Evolutionary conservation across 2,888 invertebrate species (phyloP).

Genomic region (Meganola albula): DNA sequence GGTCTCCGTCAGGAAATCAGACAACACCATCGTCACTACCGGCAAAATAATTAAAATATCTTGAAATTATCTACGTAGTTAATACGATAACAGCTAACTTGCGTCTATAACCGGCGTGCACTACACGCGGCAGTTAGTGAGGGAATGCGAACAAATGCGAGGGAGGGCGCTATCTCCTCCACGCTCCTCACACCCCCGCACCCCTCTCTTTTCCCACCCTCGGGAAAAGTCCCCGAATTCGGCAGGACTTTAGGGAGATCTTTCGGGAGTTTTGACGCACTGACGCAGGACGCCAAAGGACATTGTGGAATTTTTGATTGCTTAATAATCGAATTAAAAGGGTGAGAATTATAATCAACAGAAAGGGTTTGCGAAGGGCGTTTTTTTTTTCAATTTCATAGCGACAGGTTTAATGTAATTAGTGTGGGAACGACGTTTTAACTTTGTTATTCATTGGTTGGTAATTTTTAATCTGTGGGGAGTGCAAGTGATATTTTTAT

Average conservation of each 20-base stretch:
- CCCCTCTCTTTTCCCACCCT: conserved; percentile 3
- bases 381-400: conserved; percentile 4
- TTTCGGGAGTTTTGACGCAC: not conserved
- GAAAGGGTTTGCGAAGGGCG: conserved; percentile 18
- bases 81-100: conserved; percentile 17
- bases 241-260: not conserved
- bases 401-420: conserved; percentile 17
- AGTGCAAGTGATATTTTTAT: too few species aligned
- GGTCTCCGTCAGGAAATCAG: conserved; percentile 67
- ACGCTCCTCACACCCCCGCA: conserved; percentile 21
- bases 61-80: too few species aligned
- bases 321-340: conserved; percentile 32
- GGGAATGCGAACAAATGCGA: conserved; percentile 37
- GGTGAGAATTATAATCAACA: conserved; percentile 27
- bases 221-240: not conserved
- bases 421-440: not conserved
- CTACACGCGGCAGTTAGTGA: conserved; percentile 25
- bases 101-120: conserved; percentile 31
- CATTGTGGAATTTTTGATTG: conserved; percentile 25
- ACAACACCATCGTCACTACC: conserved; percentile 53
- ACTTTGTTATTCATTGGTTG: not conserved
- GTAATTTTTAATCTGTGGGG: too few species aligned
- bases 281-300: conserved; percentile 13
- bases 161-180: conserved; percentile 26
- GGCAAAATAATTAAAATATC: conserved; percentile 10